A percentile compares a stretch with the other conserved stretches of the same genome.
These are phyloP conservation scores for Ptiloglossa arizonensis DNA, from an alignment of 1,140 invertebrate species.

Conservation along the genomic window DNA sequence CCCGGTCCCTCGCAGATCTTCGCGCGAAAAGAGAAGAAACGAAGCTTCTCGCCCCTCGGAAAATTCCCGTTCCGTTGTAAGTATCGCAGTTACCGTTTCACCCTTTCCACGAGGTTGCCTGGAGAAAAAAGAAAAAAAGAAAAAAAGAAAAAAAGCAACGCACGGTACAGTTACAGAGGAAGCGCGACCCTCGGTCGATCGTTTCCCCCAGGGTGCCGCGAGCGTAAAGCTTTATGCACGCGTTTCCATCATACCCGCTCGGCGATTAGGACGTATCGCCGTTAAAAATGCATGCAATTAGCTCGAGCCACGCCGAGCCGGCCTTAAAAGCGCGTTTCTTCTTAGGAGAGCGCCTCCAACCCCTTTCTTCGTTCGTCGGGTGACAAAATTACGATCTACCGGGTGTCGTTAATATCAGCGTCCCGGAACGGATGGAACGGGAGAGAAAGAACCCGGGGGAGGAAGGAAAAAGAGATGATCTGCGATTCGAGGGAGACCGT, in stretches of 20 bases:
- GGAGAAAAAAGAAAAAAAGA: conserved; percentile 2
- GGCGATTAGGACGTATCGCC: conserved; percentile 70
- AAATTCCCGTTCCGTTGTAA: not conserved
- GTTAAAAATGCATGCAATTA: conserved; percentile 78
- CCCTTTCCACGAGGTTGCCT: not conserved
- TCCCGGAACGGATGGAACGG: conserved; percentile 23
- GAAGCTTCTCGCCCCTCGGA: not conserved
- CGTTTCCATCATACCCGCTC: conserved; percentile 71
- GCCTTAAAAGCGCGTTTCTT: conserved; percentile 55
- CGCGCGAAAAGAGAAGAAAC: not conserved
- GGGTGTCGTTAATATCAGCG: conserved; percentile 75
- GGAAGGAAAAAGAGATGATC: conserved; percentile 59
- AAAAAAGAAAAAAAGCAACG: not conserved
- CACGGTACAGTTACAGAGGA: not conserved
- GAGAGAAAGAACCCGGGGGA: not conserved
- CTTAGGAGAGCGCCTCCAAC: conserved; percentile 36
- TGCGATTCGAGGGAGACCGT: conserved; percentile 59
- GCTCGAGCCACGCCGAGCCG: conserved; percentile 47
- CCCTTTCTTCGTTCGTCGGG: conserved; percentile 54
- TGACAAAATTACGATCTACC: conserved; percentile 77
- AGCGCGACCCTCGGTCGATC: conserved; percentile 17
- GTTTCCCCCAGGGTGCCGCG: conserved; percentile 54
- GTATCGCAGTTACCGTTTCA: conserved; percentile 31
- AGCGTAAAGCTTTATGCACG: conserved; percentile 63
- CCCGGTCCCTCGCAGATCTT: not conserved